Base-by-base conservation (phyloP, 1,140 invertebrate genomes). In the Eumaeus atala region DNA sequence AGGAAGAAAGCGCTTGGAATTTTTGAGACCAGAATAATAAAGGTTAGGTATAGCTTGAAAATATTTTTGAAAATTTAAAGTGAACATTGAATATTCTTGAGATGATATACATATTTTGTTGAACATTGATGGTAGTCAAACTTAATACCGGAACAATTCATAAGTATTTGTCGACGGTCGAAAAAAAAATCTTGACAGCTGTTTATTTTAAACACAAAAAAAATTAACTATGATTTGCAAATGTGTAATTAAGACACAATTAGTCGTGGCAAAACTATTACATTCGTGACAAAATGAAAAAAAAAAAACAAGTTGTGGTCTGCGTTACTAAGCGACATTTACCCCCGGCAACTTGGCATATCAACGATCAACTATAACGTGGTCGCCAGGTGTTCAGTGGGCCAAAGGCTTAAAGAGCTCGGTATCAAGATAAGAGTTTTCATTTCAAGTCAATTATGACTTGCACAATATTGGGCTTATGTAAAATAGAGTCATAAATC, bases 381-480 rank as follows among this genome's bases (percentile, higher is more conserved):
- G 34, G 8, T 9, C 40, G 14, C 40, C 40, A 44, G 40, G 40
- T 44, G 16, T 16, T 44, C 40, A 44, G 40, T 44, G 17, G 40
- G 12, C 17, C 9, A 44, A 44, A 44, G 14, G 40, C 12, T 44
- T 44, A 44, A 12, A 35, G n/a, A 40, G 38, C 12, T 11, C 12
- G 38, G 16, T 16, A 28, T 44, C 40, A 44, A 44, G 40, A 44
- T 44, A 44, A 44, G 40, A 14, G 38, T 3, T 5, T 9, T 44
- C 21, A 28, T 6, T 28, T 6, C 40, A 44, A 44, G 12, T 16
- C 17, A 44, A 44, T 44, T 44, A 44, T 44, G 40, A 44, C 40
- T 44, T 44, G 40, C 40, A 44, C 40, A 44, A 44, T 17, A 40
- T 44, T 44, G 40, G 40, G 12, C 9, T 40, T 44, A n/a, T 37